Evolutionary conservation across 2,888 invertebrate species (phyloP).

Genomic region (Mylabris sibirica): DNA sequence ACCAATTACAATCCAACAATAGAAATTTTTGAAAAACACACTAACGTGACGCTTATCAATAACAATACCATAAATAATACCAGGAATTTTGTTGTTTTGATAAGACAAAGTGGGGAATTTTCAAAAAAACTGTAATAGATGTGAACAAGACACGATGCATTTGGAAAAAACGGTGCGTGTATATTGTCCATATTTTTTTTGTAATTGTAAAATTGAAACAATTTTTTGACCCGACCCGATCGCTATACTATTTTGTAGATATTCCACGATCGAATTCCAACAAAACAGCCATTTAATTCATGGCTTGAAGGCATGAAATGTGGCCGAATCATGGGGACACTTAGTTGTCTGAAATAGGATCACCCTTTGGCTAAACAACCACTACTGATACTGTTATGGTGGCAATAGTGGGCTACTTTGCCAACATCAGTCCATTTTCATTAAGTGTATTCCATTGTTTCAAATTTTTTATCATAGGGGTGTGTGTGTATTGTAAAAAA

Average conservation of each 20-base stretch:
- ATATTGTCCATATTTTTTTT: conserved; percentile 31
- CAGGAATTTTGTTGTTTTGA: neutral
- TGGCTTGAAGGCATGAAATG: conserved; percentile 3
- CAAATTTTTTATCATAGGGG: neutral
- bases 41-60: neutral
- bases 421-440: neutral
- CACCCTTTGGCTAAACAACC: conserved; percentile 1
- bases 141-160: conserved; percentile 31
- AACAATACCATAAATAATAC: neutral
- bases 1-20: neutral
- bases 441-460: conserved; percentile 9
- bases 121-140: conserved; percentile 2
- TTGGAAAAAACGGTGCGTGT: conserved; percentile 39
- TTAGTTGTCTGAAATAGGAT: conserved; percentile 6
- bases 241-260: neutral
- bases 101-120: neutral
- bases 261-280: neutral
- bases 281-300: conserved; percentile 7
- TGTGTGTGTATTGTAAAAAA: neutral
- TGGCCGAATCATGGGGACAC: neutral
- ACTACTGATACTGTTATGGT: neutral
- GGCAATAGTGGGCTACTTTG: neutral
- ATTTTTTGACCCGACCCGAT: neutral
- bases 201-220: neutral
- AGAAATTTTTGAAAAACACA: neutral